These are phyloP conservation scores for Mechanitis messenoides DNA, from an alignment of 2,888 invertebrate species.

Conservation along the genomic window DNA sequence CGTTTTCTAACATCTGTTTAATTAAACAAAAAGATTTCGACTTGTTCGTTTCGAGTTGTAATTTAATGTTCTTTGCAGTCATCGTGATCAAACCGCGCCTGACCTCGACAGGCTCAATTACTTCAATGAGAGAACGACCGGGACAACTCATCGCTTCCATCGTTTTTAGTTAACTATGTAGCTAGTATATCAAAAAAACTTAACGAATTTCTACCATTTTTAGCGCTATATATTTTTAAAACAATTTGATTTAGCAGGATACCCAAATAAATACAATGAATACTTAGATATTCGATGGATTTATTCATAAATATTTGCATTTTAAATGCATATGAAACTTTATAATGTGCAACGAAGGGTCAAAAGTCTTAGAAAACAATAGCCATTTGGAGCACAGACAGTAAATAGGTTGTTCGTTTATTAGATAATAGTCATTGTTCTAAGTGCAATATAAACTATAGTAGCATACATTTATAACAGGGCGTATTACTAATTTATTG, in stretches of 20 bases:
- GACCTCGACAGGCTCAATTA: constrained; percentile 63
- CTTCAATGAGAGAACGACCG: constrained; percentile 55
- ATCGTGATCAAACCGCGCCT: constrained; percentile 62
- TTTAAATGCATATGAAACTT: no score
- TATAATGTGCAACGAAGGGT: neutral
- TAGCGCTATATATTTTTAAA: no score
- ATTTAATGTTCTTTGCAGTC: constrained; percentile 49
- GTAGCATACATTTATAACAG: neutral
- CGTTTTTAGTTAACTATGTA: neutral
- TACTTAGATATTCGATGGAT: no score
- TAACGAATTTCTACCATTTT: no score
- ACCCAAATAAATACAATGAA: no score
- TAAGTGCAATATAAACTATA: neutral
- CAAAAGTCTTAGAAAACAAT: constrained; percentile 2
- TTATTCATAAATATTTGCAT: no score
- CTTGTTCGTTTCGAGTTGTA: constrained; percentile 26
- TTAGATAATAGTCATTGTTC: neutral
- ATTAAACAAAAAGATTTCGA: constrained; percentile 9
- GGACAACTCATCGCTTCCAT: constrained; percentile 52
- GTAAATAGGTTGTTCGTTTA: neutral
- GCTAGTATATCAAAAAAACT: no score
- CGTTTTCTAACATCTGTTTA: no score
- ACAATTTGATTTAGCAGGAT: no score
- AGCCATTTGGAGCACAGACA: neutral
- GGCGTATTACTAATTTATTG: neutral